phyloP scores from a whole-genome alignment of 2,888 invertebrate species.

The Cerceris ruficornis region DNA sequence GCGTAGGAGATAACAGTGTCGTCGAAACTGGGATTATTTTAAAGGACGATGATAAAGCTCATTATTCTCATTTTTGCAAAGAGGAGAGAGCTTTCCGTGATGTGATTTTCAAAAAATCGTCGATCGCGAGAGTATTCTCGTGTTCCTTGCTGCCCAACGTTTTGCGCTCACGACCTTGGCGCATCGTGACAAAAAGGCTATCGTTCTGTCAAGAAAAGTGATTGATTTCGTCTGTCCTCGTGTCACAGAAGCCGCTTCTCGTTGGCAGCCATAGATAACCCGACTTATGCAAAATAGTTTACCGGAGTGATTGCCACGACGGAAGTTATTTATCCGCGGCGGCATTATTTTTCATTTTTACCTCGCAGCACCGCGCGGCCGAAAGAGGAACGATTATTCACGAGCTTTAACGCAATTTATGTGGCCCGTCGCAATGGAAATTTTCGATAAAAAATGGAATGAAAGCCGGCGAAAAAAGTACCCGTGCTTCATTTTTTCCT shows the following conservation, averaged over 20 bases:
- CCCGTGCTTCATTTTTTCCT: constrained; percentile 38
- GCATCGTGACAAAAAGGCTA: constrained; percentile 21
- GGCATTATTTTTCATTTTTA: constrained; percentile 40
- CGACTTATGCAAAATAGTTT: constrained; percentile 54
- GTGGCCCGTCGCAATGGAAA: constrained; percentile 47
- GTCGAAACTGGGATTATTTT: too few relatives aligned
- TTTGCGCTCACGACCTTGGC: neutral
- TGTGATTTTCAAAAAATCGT: too few relatives aligned
- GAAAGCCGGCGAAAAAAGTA: constrained; percentile 32
- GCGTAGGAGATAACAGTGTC: too few relatives aligned
- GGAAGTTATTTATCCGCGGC: constrained; percentile 44
- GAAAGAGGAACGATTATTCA: constrained; percentile 57
- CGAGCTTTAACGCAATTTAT: constrained; percentile 48
- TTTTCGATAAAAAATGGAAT: constrained; percentile 42
- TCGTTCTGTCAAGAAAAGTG: constrained; percentile 43
- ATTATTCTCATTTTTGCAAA: too few relatives aligned
- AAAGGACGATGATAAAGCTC: too few relatives aligned
- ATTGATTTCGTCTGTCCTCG: constrained; percentile 50
- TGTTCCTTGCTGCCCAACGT: too few relatives aligned
- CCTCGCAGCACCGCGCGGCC: constrained; percentile 8
- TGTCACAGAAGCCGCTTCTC: constrained; percentile 15
- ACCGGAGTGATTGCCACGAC: constrained; percentile 29
- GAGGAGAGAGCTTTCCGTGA: too few relatives aligned
- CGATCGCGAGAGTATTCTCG: too few relatives aligned
- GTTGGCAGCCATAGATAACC: constrained; percentile 50